Percentiles rank a stretch among this genome's conserved stretches.
These are phyloP conservation scores for Lasioglossum baleicum DNA, from an alignment of 1,140 invertebrate genomes.

Conservation along the genomic window DNA sequence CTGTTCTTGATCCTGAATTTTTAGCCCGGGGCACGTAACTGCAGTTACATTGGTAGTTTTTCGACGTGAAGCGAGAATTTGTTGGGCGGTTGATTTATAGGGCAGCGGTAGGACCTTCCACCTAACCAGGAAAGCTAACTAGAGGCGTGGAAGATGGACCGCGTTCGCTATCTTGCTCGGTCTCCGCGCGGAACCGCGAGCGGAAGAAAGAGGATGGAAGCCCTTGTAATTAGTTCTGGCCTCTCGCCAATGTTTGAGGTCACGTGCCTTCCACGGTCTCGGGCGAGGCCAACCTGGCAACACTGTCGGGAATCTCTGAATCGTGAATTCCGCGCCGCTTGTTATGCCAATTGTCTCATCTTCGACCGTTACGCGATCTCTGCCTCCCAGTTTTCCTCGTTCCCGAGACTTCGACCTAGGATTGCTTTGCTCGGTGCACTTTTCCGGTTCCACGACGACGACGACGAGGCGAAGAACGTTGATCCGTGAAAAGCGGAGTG, in stretches of 20 bases:
- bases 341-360: background rate
- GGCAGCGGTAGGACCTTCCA: background rate
- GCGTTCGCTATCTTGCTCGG: background rate
- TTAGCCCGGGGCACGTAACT: no score
- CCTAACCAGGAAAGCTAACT: conserved; percentile 1
- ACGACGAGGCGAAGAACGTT: no score
- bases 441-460: no score
- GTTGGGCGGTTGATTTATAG: background rate
- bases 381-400: no score
- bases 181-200: background rate
- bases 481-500: no score
- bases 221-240: background rate
- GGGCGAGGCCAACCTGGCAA: background rate
- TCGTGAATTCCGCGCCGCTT: background rate
- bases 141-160: background rate
- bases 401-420: no score
- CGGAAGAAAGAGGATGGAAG: background rate
- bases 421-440: no score
- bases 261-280: background rate
- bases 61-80: no score
- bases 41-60: no score
- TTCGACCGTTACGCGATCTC: no score
- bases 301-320: background rate
- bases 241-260: background rate
- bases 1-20: no score